Conservation (phyloP, 2,888 invertebrate genomes). For the Noctuana brunneofusca region DNA sequence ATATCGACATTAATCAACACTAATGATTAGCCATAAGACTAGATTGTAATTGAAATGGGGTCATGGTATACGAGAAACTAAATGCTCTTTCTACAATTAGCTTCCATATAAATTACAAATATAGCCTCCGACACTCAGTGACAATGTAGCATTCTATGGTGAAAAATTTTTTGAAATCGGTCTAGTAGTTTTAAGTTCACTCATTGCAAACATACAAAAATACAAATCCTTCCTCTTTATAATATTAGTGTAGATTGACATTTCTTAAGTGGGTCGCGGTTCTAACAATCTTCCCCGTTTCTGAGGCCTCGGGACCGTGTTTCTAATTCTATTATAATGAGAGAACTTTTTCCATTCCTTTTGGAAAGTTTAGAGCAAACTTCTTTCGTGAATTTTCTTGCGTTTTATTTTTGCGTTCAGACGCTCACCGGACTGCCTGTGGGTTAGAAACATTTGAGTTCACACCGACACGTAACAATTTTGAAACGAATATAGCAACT, state of each 20-base stretch:
- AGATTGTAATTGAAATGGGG: too few species aligned
- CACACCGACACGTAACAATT: constrained; percentile 32
- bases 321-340: constrained; percentile 74
- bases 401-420: constrained; percentile 48
- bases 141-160: too few species aligned
- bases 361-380: constrained; percentile 46
- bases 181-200: too few species aligned
- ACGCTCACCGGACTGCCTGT: constrained; percentile 52
- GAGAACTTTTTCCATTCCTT: constrained; percentile 73
- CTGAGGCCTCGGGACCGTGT: constrained; percentile 45
- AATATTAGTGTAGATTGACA: constrained; percentile 10
- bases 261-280: constrained; percentile 27
- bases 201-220: too few species aligned
- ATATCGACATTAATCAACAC: too few species aligned
- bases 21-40: too few species aligned
- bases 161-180: too few species aligned
- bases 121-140: too few species aligned
- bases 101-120: too few species aligned
- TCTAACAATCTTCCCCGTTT: constrained; percentile 44
- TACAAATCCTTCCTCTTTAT: not conserved
- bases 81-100: too few species aligned
- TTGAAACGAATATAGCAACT: not conserved
- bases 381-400: constrained; percentile 54
- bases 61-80: too few species aligned
- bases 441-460: constrained; percentile 27